Evolutionary conservation across 2,113 vertebrate species (phyloP).

Genomic region (Coryphaenoides rupestris): DNA sequence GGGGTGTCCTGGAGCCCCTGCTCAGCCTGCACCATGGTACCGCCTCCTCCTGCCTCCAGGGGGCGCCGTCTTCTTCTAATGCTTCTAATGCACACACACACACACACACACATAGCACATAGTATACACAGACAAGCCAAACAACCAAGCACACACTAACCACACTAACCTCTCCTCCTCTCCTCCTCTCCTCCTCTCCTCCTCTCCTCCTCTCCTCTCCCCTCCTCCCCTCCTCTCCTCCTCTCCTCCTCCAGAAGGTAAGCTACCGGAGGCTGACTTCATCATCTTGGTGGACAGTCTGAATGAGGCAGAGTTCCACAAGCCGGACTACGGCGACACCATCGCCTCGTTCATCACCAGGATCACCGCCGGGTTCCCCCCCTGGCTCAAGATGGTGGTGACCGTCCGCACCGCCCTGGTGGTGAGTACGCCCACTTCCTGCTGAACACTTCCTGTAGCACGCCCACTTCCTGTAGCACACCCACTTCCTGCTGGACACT

Average conservation of each 20-base stretch:
- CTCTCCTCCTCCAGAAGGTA: slow-evolving; percentile 75
- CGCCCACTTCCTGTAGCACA: too few species aligned
- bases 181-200: background rate
- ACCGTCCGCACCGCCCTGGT: slow-evolving; percentile 90
- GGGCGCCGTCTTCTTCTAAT: too few species aligned
- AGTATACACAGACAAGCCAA: too few species aligned
- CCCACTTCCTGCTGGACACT: too few species aligned
- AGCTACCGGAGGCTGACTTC: slow-evolving; percentile 91
- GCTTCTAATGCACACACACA: too few species aligned
- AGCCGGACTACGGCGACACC: slow-evolving; percentile 97
- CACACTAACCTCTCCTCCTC: background rate
- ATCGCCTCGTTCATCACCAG: slow-evolving; percentile 91
- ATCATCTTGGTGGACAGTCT: slow-evolving; percentile 94
- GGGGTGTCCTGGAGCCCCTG: slow-evolving; percentile 89
- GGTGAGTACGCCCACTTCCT: slow-evolving; percentile 67
- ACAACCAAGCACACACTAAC: too few species aligned
- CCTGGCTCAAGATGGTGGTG: slow-evolving; percentile 93
- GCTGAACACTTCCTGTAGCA: too few species aligned
- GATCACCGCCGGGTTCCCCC: slow-evolving; percentile 86
- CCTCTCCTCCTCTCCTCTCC: background rate
- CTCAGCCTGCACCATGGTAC: slow-evolving; percentile 83
- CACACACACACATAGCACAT: too few species aligned
- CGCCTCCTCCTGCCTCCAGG: too few species aligned
- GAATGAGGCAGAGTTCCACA: slow-evolving; percentile 98
- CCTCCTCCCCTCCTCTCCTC: background rate